A percentile compares a stretch with the other conserved stretches of the same genome.
These are phyloP conservation scores for Drosophila oshimai DNA, from an alignment of 1,140 invertebrate species.

Conservation along the genomic window DNA sequence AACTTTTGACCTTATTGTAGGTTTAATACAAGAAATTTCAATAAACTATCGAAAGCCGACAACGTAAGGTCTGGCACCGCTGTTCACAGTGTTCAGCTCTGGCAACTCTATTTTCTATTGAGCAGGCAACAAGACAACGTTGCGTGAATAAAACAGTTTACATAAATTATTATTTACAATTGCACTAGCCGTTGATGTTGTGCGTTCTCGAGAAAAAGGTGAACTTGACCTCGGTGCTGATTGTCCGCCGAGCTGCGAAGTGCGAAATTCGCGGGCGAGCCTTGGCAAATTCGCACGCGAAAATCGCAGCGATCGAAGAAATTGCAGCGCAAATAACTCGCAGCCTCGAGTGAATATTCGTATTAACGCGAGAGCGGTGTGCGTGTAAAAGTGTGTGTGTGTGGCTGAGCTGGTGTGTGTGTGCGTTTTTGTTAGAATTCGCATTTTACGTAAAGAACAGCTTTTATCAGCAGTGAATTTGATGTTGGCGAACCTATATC, in stretches of 20 bases:
- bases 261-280: conserved; percentile 30
- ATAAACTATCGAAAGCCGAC: background rate
- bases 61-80: conserved; percentile 31
- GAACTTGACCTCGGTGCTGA: conserved; percentile 36
- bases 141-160: conserved; percentile 77
- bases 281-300: conserved; percentile 45
- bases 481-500: conserved; percentile 77
- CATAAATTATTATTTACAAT: conserved; percentile 68
- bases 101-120: conserved; percentile 50
- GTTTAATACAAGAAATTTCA: background rate
- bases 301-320: conserved; percentile 60
- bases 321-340: conserved; percentile 74
- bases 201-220: conserved; percentile 56
- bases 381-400: conserved; percentile 32
- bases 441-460: conserved; percentile 74
- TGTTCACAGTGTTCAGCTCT: background rate
- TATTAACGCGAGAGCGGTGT: conserved; percentile 52
- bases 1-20: background rate
- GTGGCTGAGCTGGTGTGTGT: conserved; percentile 39
- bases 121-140: conserved; percentile 60
- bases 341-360: conserved; percentile 53
- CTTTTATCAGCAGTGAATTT: conserved; percentile 66
- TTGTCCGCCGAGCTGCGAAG: conserved; percentile 6
- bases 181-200: conserved; percentile 51
- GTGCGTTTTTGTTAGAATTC: conserved; percentile 62